These are phyloP conservation scores for Trematomus bernacchii DNA, from an alignment of 2,797 vertebrate genomes.

Conservation along the genomic window DNA sequence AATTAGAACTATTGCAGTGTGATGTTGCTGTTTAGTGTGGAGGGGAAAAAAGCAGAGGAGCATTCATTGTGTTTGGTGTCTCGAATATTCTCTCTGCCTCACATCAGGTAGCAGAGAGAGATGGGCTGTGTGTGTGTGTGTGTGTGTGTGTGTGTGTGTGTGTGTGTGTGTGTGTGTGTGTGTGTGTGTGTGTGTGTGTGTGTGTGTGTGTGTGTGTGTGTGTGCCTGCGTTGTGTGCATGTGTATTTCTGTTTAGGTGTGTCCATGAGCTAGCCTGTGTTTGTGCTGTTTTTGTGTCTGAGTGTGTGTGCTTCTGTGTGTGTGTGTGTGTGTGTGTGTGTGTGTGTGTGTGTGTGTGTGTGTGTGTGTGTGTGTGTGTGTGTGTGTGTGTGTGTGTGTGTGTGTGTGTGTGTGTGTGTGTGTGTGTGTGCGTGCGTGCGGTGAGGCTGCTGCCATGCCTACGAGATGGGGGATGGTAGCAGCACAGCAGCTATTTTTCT, in stretches of 20 bases:
- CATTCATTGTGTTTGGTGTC: conserved; percentile 79
- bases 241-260: conserved; percentile 10
- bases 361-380: conserved; percentile 16
- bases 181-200: no score
- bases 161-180: conserved; percentile 10
- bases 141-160: conserved; percentile 3
- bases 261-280: conserved; percentile 7
- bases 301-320: conserved; percentile 22
- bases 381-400: conserved; percentile 35
- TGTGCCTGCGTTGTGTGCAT: background rate
- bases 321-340: conserved; percentile 44
- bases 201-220: no score
- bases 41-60: conserved; percentile 48
- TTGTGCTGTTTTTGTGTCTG: conserved; percentile 48
- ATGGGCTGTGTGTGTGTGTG: conserved; percentile 49
- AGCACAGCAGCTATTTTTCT: conserved; percentile 81
- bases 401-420: conserved; percentile 53
- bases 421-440: conserved; percentile 42
- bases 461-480: conserved; percentile 81
- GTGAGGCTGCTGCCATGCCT: conserved; percentile 79
- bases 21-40: conserved; percentile 54
- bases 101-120: conserved; percentile 79
- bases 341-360: conserved; percentile 39
- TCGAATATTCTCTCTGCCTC: conserved; percentile 80
- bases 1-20: conserved; percentile 36